These are phyloP conservation scores for Apodemia mormo DNA, from an alignment of 2,888 invertebrate genomes.

Conservation along the genomic window DNA sequence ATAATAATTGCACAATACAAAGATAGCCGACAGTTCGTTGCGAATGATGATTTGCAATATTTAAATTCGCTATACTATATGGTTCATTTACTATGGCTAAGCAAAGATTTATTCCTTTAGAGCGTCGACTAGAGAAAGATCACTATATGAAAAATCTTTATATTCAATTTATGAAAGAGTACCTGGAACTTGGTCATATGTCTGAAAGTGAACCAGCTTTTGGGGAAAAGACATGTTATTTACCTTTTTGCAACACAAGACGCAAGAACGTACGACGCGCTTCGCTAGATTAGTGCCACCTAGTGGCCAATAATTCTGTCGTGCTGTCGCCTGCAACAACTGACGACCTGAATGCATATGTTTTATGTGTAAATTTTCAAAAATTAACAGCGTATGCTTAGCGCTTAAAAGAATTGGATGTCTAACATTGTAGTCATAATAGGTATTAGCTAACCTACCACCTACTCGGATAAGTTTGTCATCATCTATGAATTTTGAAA, in stretches of 20 bases:
- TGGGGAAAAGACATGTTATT: constrained; percentile 27
- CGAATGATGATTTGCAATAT: no score
- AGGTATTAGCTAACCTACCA: constrained; percentile 34
- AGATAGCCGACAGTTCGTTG: no score
- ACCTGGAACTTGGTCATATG: constrained; percentile 30
- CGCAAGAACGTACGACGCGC: constrained; percentile 28
- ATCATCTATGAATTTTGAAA: constrained; percentile 24
- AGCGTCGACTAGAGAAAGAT: constrained; percentile 33
- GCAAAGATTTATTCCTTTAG: constrained; percentile 38
- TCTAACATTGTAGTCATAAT: constrained; percentile 33
- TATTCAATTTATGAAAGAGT: constrained; percentile 27
- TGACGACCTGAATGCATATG: constrained; percentile 36
- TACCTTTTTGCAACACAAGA: constrained; percentile 30
- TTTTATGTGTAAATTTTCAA: not conserved
- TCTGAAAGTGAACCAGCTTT: constrained; percentile 19
- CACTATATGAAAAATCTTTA: constrained; percentile 25
- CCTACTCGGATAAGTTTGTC: constrained; percentile 32
- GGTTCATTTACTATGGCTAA: constrained; percentile 31
- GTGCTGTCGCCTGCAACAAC: constrained; percentile 28
- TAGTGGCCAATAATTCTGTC: constrained; percentile 35
- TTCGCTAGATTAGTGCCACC: constrained; percentile 31
- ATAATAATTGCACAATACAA: no score
- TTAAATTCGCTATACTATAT: no score
- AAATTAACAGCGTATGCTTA: constrained; percentile 2
- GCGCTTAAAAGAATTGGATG: constrained; percentile 28